Evolutionary conservation across 2,888 invertebrate genomes (phyloP).

Genomic region (Dasysyrphus tricinctus): DNA sequence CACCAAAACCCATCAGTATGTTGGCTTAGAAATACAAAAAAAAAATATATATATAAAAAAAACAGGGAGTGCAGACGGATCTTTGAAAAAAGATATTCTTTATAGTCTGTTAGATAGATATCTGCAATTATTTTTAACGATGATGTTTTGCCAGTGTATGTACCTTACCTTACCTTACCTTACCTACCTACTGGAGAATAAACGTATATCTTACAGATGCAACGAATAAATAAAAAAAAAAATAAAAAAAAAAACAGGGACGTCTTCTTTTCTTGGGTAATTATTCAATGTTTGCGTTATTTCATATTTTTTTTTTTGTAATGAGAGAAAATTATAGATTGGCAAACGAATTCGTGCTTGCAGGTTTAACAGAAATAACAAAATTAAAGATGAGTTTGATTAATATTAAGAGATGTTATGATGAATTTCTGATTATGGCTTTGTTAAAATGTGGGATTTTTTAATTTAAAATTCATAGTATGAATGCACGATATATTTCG

Average conservation of each 20-base stretch:
- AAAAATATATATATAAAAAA: not conserved
- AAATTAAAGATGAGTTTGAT: conserved; percentile 45
- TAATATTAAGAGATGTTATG: conserved; percentile 44
- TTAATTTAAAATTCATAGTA: not conserved
- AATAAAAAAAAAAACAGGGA: not conserved
- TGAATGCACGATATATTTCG: not conserved
- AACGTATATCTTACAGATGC: conserved; percentile 45
- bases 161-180: not conserved
- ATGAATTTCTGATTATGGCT: conserved; percentile 38
- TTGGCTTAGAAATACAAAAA: not conserved
- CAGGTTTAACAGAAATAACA: not conserved
- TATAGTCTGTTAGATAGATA: conserved; percentile 62
- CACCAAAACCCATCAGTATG: not conserved
- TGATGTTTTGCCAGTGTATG: conserved; percentile 43
- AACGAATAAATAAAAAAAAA: not conserved
- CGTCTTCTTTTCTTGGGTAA: conserved; percentile 33
- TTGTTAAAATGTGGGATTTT: not conserved
- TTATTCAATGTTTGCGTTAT: conserved; percentile 59
- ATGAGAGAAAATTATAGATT: conserved; percentile 66
- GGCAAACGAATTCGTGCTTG: conserved; percentile 63
- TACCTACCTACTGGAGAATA: not conserved
- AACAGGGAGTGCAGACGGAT: conserved; percentile 18
- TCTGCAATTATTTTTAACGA: conserved; percentile 74
- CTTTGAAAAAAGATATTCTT: conserved; percentile 41
- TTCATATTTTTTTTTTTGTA: conserved; percentile 43